These are phyloP conservation scores for Leucozona laternaria DNA, from an alignment of 2,888 invertebrate species.

Conservation along the genomic window DNA sequence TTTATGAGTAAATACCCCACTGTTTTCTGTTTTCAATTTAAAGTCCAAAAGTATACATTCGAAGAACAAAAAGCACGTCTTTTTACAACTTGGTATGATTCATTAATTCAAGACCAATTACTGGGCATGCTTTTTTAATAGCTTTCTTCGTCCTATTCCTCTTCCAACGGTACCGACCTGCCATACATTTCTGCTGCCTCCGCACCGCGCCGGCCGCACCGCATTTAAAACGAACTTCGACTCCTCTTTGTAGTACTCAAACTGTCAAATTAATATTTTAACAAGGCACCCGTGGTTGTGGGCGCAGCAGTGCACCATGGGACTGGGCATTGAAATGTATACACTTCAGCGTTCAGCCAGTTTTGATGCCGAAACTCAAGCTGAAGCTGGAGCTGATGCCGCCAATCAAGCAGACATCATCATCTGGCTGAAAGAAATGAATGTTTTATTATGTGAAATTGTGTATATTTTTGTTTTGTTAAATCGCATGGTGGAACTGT, in stretches of 20 bases:
- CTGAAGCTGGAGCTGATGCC: neutral
- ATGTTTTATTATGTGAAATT: conserved; percentile 41
- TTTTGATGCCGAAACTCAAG: neutral
- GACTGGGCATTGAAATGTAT: conserved; percentile 13
- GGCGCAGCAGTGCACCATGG: conserved; percentile 4
- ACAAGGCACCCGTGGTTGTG: conserved; percentile 11
- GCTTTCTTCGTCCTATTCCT: neutral
- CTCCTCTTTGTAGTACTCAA: conserved; percentile 11
- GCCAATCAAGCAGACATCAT: conserved; percentile 36
- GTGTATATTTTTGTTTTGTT: conserved; percentile 24
- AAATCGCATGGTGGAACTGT: conserved; percentile 11
- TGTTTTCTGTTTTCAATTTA: neutral
- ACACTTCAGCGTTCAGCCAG: conserved; percentile 13
- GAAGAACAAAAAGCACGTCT: neutral
- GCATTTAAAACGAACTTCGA: neutral
- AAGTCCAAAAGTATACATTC: neutral
- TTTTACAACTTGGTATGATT: conserved; percentile 21
- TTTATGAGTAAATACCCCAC: neutral
- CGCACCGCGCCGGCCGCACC: no score
- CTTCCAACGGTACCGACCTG: neutral
- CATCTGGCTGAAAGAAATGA: conserved; percentile 28
- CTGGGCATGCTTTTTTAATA: conserved; percentile 15
- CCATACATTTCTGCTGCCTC: neutral
- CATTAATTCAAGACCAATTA: conserved; percentile 24
- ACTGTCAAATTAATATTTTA: conserved; percentile 40